Evolutionary conservation across 2,113 vertebrate species (phyloP), one percentile per base, ranked within the genome.

Genomic region (Monarcha castaneiventris): DNA sequence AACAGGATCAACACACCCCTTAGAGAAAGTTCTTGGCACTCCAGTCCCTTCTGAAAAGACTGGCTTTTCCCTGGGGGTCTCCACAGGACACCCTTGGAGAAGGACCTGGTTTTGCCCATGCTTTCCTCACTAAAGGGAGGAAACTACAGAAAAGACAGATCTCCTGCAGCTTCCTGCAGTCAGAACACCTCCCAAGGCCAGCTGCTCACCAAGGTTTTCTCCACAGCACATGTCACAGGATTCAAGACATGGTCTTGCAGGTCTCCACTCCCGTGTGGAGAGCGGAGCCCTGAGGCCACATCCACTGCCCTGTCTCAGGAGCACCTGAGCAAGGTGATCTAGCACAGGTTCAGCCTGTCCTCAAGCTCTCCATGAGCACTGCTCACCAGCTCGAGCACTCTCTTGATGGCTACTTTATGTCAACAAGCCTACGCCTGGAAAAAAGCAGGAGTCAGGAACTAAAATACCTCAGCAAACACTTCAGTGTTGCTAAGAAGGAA

Each of bases 281-380:
- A 62, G 59, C 16, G 25, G 43, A 80, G 74, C 18, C 39, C n/a
- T 43, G 33, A 1, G 6, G 61, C 76, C 55, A 55, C 0, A 0
- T 22, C 17, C 69, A n/a, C 30, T 54, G 55, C 41, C 64, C 76
- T 49, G 14, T 46, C 61, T 55, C 56, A 81, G 75, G 39, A 90
- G 19, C 67, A 39, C 18, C 32, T 64, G 49, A 78, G 19, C 0
- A 0, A 52, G 49, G 26, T 23, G 17, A 44, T 33, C 25, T 7
- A 3, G 18, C 43, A 30, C 30, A 44, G 41, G 25, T 18, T 49
- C 26, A 16, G 32, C 55, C 33, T 4, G 0, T 69, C 37, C 63
- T 61, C 5, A 7, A 41, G 48, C 16, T 61, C 35, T 55, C 54
- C n/a, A 15, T 11, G 15, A 59, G 43, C 61, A 13, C 66, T 46